Evolutionary conservation across 92 coral and sea anemone species (phyloP), one percentile per base, ranked within the genome.

Genomic region (Bergia sp.): DNA sequence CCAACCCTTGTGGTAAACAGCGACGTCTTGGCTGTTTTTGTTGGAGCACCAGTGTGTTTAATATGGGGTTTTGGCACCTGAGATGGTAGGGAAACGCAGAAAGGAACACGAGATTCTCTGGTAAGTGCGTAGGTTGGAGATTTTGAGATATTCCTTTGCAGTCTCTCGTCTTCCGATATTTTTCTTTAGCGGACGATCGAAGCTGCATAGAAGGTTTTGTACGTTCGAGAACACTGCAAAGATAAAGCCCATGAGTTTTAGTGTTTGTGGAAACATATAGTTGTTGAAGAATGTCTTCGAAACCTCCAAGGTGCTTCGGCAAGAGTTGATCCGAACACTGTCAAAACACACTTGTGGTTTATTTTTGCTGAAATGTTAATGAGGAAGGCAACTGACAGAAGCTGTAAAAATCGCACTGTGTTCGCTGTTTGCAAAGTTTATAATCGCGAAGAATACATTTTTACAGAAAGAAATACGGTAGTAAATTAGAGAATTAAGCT

Each of bases 281-380:
- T 88, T 64, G 89, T 83, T 80, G 92, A 91, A 80, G 79, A 86
- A 85, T 85, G 73, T 79, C 89, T 85, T 85, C 91, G 86, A 87
- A 80, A 88, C 89, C 90, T 81, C 47, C 93, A 93, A 91, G 94
- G 92, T 93, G 98, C 98, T 92, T 88, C 95, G 90, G 89, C 55
- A 93, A 90, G 86, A 89, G 85, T 85, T 89, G 95, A 83, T 84
- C 90, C 87, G 93, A 95, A 86, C 94, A 86, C 95, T 95, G 98
- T 95, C 98, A 95, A 95, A 95, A 95, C 96, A 95, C 93, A 92
- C 96, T 93, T 95, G 98, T 94, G 98, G 98, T 95, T 95, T 95
- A 95, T 95, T 95, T 95, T 95, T 93, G 92, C 98, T 95, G 78
- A 95, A 95, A 95, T 95, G 98, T 95, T 95, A 95, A 95, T 95